Base-by-base conservation (phyloP, 2,797 vertebrate genomes). In the Bryconaethiops microstoma region DNA sequence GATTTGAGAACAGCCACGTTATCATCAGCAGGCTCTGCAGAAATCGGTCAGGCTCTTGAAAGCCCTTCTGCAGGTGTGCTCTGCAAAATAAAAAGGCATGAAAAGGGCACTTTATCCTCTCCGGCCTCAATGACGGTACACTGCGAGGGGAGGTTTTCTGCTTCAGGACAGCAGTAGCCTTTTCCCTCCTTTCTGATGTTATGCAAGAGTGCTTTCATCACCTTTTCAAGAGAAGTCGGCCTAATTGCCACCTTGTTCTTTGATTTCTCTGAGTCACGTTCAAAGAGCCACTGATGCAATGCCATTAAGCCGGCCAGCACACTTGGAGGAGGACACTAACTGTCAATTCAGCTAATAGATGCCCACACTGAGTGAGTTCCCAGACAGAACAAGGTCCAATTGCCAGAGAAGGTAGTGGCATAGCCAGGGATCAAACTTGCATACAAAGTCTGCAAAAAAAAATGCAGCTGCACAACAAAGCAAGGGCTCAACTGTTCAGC, bases 71-170 rank as follows among this genome's bases (percentile, higher is more conserved):
- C 19, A 45, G 60, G 19, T 54, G 57, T 64, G 29, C 74, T 23
- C 52, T 69, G 77, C 68, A 60, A 83, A 74, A 62, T 63, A 78
- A 67, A 84, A 45, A 74, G 82, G 70, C 17, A 39, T 79, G 17
- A 77, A 74, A 60, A 77, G 39, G 70, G 75, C 80, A 81, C 63
- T 77, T 76, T 35, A 67, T 9, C 72, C 73, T 77, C 48, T 39
- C 62, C 39, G 79, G 74, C n/a, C 54, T 67, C 64, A 67, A 42
- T 42, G 39, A 42, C 10, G 2, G 17, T 67, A n/a, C 17, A 19
- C 7, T 19, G 25, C 7, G 7, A 42, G 64, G 42, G 2, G 54
- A 52, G 35, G 75, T 54, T 50, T 48, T 40, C 54, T 77, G 62
- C 69, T 39, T 80, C 45, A 80, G 74, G 65, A 71, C 45, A 65